Evolutionary conservation across 2,888 invertebrate genomes (phyloP).

Genomic region (Drosophila maculinotata): DNA sequence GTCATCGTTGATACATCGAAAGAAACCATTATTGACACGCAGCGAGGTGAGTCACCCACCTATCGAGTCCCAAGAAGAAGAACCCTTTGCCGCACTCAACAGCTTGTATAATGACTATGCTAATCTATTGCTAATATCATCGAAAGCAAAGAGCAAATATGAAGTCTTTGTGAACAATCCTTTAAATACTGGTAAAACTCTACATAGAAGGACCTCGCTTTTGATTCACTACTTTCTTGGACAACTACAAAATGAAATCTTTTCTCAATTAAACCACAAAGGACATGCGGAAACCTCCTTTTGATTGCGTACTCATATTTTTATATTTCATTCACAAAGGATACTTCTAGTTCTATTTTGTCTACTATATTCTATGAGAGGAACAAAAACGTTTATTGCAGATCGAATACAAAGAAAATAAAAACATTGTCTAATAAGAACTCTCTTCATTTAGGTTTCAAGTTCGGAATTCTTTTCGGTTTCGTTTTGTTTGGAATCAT

Average conservation of each 20-base stretch:
- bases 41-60: conserved; percentile 85
- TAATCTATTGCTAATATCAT: conserved; percentile 2
- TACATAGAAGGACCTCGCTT: background rate
- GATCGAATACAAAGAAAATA: too few relatives aligned
- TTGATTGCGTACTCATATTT: background rate
- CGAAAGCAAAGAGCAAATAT: background rate
- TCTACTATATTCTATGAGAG: background rate
- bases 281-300: background rate
- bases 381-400: background rate
- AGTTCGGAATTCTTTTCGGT: conserved; percentile 91
- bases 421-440: background rate
- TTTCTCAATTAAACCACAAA: background rate
- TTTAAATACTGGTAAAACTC: background rate
- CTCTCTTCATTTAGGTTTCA: conserved; percentile 86
- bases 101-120: background rate
- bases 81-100: conserved; percentile 9
- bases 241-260: too few relatives aligned
- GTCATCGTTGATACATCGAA: conserved; percentile 83
- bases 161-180: background rate
- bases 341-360: background rate
- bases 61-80: conserved; percentile 3
- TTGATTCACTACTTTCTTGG: background rate
- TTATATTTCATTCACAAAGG: background rate
- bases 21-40: conserved; percentile 84
- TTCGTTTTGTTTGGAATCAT: conserved; percentile 87